A percentile compares a stretch with the other conserved stretches of the same genome.
phyloP scores from a whole-genome alignment of 2,113 vertebrate species.

The Myotis brandtii region DNA sequence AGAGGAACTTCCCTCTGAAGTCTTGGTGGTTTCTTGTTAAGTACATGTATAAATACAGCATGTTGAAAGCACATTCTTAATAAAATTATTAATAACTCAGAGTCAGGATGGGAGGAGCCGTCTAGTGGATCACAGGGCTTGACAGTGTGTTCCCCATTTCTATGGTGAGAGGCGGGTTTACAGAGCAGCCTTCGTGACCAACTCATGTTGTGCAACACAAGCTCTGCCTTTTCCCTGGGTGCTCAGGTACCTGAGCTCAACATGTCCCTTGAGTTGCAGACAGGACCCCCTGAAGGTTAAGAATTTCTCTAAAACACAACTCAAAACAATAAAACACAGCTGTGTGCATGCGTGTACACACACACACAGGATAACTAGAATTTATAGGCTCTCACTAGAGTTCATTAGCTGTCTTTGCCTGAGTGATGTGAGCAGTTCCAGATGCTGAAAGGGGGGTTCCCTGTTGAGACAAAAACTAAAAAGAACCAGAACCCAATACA shows the following conservation, averaged over 20 bases:
- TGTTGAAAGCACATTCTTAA: slow-evolving; percentile 82
- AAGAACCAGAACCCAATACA: background rate
- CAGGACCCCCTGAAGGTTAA: background rate
- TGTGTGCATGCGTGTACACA: background rate
- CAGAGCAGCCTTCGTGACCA: background rate
- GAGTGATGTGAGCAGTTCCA: background rate
- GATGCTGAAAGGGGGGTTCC: background rate
- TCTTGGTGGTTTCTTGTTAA: slow-evolving; percentile 79
- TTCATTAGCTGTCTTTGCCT: too few relatives aligned
- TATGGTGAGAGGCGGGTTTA: background rate
- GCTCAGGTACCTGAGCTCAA: background rate
- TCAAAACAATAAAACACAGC: background rate
- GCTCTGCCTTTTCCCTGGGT: background rate
- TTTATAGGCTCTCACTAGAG: too few relatives aligned
- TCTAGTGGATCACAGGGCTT: slow-evolving; percentile 51
- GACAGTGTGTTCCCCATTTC: slow-evolving; percentile 70
- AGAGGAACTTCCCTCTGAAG: slow-evolving; percentile 75
- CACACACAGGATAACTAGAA: background rate
- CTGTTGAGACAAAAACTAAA: background rate
- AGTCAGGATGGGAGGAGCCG: slow-evolving; percentile 74
- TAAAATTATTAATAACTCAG: slow-evolving; percentile 82
- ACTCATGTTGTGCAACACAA: background rate
- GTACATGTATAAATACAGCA: slow-evolving; percentile 70
- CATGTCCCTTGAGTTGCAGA: fast-evolving
- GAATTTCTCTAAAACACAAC: background rate